phyloP scores from a whole-genome alignment of 2,888 invertebrate species.

The Conops quadrifasciatus region DNA sequence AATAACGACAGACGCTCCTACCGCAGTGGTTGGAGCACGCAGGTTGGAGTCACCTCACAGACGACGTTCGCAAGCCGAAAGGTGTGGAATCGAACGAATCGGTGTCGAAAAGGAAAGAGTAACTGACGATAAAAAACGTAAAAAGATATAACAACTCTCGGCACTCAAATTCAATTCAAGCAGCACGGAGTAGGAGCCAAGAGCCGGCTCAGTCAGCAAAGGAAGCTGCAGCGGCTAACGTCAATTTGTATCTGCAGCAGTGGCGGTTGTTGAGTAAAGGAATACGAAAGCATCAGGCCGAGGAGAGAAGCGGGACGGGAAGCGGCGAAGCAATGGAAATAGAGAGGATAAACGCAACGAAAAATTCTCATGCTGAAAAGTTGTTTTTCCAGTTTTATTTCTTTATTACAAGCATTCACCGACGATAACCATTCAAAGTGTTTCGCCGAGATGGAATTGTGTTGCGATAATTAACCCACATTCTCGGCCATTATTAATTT shows the following conservation, averaged over 20 bases:
- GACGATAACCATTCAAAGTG: conserved; percentile 26
- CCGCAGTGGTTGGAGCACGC: conserved; percentile 10
- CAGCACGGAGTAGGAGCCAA: conserved; percentile 16
- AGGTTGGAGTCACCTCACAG: not conserved
- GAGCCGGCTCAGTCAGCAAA: conserved; percentile 29
- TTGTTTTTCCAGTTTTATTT: conserved; percentile 54
- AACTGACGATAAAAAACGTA: conserved; percentile 8
- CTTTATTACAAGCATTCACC: not conserved
- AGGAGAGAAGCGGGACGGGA: not conserved
- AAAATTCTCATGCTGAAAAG: conserved; percentile 43
- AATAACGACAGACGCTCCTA: not conserved
- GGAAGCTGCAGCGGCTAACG: conserved; percentile 34
- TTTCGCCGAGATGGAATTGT: not conserved
- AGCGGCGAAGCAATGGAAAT: conserved; percentile 5
- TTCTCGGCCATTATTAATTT: too few species aligned
- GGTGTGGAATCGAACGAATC: conserved; percentile 27
- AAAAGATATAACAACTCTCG: not conserved
- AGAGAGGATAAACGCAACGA: conserved; percentile 28
- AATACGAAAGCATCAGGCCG: too few species aligned
- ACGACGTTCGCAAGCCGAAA: conserved; percentile 4
- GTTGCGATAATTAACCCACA: too few species aligned
- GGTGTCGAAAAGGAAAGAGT: conserved; percentile 12
- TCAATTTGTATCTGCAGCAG: conserved; percentile 31
- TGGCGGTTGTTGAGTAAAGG: too few species aligned
- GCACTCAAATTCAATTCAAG: conserved; percentile 22